phyloP scores from a whole-genome alignment of 2,888 invertebrate species.

The Caradrina clavipalpis region DNA sequence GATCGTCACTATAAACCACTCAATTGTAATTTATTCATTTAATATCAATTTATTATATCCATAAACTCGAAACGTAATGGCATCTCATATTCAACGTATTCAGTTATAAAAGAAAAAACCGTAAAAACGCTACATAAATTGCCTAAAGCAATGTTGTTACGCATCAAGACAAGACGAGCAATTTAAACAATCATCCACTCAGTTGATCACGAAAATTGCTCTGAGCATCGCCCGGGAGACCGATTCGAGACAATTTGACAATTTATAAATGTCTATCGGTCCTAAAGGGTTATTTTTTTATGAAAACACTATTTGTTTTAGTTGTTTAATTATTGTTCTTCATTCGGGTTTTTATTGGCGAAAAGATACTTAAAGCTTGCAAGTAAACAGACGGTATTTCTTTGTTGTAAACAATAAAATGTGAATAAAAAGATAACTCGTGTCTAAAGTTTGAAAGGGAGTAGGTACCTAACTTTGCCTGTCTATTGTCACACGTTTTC shows the following conservation, averaged over 20 bases:
- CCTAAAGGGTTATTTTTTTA: constrained; percentile 57
- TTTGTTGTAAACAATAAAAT: constrained; percentile 12
- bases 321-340: constrained; percentile 22
- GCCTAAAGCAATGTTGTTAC: constrained; percentile 61
- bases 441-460: constrained; percentile 38
- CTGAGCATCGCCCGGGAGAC: constrained; percentile 55
- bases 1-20: constrained; percentile 13
- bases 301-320: constrained; percentile 23
- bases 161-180: constrained; percentile 66
- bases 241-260: constrained; percentile 52
- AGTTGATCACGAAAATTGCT: constrained; percentile 78
- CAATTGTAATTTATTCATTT: constrained; percentile 14
- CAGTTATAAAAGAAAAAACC: constrained; percentile 40
- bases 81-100: constrained; percentile 24
- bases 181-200: constrained; percentile 78
- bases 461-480: constrained; percentile 29
- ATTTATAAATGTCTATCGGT: constrained; percentile 49
- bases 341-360: constrained; percentile 3
- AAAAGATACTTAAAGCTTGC: not conserved
- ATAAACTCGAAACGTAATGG: constrained; percentile 20
- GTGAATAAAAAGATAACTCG: constrained; percentile 39
- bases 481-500: constrained; percentile 53
- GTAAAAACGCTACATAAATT: constrained; percentile 54
- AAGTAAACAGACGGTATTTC: constrained; percentile 3
- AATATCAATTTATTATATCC: constrained; percentile 13